A percentile compares a stretch with the other conserved stretches of the same genome.
These are phyloP conservation scores for Columba livia DNA, from an alignment of 2,113 vertebrate species.

Conservation along the genomic window DNA sequence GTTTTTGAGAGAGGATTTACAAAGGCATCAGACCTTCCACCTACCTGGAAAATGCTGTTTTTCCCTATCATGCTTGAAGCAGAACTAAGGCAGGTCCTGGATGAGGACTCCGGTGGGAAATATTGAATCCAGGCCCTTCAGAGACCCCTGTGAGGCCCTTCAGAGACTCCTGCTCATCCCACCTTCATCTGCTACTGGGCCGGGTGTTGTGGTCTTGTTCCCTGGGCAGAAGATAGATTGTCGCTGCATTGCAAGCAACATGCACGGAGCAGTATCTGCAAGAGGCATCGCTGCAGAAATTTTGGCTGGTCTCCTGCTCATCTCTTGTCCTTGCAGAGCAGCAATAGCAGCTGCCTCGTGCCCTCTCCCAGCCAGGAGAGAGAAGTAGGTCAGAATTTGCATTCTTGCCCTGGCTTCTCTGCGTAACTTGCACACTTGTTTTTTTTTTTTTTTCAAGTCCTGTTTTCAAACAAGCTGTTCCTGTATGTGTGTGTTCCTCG, in stretches of 20 bases:
- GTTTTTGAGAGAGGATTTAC: neutral
- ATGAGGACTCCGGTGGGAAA: neutral
- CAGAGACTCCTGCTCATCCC: neutral
- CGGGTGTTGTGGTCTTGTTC: neutral
- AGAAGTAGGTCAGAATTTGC: slow-evolving; percentile 64
- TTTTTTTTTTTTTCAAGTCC: neutral
- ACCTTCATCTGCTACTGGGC: neutral
- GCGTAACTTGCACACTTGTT: neutral
- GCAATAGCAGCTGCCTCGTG: neutral
- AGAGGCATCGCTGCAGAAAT: neutral
- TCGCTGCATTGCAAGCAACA: neutral
- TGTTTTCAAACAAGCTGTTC: neutral
- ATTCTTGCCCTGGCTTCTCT: neutral
- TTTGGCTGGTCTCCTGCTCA: slow-evolving; percentile 1
- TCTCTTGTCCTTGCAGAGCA: neutral
- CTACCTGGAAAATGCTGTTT: neutral
- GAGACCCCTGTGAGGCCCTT: neutral
- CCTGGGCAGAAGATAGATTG: neutral
- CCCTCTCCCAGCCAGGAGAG: slow-evolving; percentile 19
- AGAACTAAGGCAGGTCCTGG: neutral
- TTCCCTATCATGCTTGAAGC: neutral
- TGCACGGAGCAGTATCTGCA: accelerated
- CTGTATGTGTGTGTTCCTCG: accelerated
- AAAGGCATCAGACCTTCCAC: neutral
- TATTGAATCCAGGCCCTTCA: neutral